Base-by-base conservation (phyloP, 2,113 vertebrate species). In the Acrocephalus arundinaceus region DNA sequence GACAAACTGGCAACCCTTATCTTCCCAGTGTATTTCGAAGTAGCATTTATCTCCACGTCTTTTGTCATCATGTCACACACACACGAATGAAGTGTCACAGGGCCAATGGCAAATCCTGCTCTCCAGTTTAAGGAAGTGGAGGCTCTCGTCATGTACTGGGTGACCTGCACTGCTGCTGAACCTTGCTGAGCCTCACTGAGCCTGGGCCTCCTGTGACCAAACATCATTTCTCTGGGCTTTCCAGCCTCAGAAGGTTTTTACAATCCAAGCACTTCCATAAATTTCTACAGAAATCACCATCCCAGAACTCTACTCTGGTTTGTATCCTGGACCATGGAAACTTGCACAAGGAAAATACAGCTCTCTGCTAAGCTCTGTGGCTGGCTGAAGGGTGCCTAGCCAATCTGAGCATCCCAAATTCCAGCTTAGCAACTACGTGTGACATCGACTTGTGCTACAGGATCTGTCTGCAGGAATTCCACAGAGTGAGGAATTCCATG, bases 1-100 rank as follows among this genome's bases (percentile, higher is more conserved):
- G 89, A 61, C 93, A 87, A 93, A 91, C 89, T 70, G 89, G 91
- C 73, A 95, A 35, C 67, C 74, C 93, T 91, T 91, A 95, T 87
- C 93, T 89, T 89, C 74, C 57, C 74, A 85, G 84, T 54, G 77
- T 72, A 65, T 91, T 95, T 1, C 89, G 65, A 81, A 92, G 93
- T 21, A 73, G 93, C 74, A 46, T 85, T 91, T 85, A 93, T 87
- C 87, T 91, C 14, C 39, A 33, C 0, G 5, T 35, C 84, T 85
- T 81, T 78, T 72, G 80, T 89, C 89, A 43, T 30, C 6, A 1
- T 75, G 84, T 78, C 83, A 86, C 92, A 83, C 46, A 63, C 77
- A 81, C 61, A 67, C 18, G 3, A 72, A 57, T 10, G 2, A 82
- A 68, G 77, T 31, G 48, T 65, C 71, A 24, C 25, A 3, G 77